A percentile compares a stretch with the other conserved stretches of the same genome.
Evolutionary conservation across 2,797 vertebrate genomes (phyloP).

Genomic region (Pangasius krempfi): DNA sequence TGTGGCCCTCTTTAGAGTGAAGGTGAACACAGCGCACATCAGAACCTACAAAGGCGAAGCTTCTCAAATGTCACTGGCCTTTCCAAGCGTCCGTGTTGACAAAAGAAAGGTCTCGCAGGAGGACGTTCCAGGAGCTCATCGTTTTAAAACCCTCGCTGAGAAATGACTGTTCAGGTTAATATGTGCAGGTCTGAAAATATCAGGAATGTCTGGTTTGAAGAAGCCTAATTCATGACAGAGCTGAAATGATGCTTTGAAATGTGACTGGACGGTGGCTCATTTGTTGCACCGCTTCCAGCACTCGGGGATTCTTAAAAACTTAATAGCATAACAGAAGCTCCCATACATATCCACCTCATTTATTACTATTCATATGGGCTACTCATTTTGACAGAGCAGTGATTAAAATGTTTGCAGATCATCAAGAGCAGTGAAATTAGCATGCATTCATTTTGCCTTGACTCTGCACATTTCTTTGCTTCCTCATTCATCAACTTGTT

Average conservation of each 20-base stretch:
- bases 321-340: neutral
- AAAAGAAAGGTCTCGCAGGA: conserved; percentile 54
- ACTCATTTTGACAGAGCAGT: neutral
- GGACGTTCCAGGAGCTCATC: conserved; percentile 37
- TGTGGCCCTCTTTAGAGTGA: conserved; percentile 17
- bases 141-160: neutral
- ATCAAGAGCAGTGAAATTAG: conserved; percentile 20
- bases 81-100: conserved; percentile 45
- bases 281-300: neutral
- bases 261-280: neutral
- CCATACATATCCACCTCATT: neutral
- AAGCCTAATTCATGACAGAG: neutral
- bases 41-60: conserved; percentile 36
- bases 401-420: conserved; percentile 20
- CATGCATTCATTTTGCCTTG: neutral
- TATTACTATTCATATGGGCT: neutral
- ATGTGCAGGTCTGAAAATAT: neutral
- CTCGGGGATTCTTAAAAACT: neutral
- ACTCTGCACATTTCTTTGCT: neutral
- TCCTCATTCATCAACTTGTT: conserved; percentile 18
- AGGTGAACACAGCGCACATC: conserved; percentile 30
- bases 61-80: conserved; percentile 48
- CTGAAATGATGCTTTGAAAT: neutral
- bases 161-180: neutral
- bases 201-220: neutral